Conservation (phyloP, 2,888 invertebrate species). For the Dasysyrphus albostriatus region DNA sequence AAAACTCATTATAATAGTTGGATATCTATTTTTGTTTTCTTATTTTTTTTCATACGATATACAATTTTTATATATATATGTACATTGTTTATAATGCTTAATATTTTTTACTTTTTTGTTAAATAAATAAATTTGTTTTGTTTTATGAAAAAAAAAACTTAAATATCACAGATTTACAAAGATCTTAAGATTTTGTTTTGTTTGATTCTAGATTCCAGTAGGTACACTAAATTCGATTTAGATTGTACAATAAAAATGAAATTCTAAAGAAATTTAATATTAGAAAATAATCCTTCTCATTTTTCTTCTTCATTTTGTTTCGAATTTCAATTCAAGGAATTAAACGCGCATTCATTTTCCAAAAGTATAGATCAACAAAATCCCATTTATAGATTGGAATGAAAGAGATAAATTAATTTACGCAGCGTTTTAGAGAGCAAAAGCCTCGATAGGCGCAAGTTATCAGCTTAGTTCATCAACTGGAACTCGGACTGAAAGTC, state of each 20-base stretch:
- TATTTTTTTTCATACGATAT: conserved; percentile 65
- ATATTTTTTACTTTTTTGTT: conserved; percentile 40
- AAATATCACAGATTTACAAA: conserved; percentile 82
- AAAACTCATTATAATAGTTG: conserved; percentile 43
- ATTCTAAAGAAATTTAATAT: conserved; percentile 49
- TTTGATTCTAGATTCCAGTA: conserved; percentile 59
- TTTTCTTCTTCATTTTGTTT: conserved; percentile 33
- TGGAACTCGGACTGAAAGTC: conserved; percentile 61
- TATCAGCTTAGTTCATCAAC: conserved; percentile 54
- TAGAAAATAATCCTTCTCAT: conserved; percentile 22
- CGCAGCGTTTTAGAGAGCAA: conserved; percentile 34
- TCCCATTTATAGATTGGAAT: conserved; percentile 69
- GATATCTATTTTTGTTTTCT: conserved; percentile 60
- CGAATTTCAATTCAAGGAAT: conserved; percentile 35
- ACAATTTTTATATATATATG: conserved; percentile 39
- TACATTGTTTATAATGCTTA: conserved; percentile 58
- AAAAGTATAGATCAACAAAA: conserved; percentile 53
- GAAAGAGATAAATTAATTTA: conserved; percentile 56
- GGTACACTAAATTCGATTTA: conserved; percentile 51
- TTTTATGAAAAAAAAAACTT: conserved; percentile 80
- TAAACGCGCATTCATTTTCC: conserved; percentile 2
- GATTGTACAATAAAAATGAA: conserved; percentile 50
- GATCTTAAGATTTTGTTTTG: conserved; percentile 75
- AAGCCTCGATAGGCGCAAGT: background rate
- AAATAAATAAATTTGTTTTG: conserved; percentile 72